Evolutionary conservation across 1,140 invertebrate species (phyloP), one percentile per base, ranked within the genome.

Genomic region (Asbolus verrucosus): DNA sequence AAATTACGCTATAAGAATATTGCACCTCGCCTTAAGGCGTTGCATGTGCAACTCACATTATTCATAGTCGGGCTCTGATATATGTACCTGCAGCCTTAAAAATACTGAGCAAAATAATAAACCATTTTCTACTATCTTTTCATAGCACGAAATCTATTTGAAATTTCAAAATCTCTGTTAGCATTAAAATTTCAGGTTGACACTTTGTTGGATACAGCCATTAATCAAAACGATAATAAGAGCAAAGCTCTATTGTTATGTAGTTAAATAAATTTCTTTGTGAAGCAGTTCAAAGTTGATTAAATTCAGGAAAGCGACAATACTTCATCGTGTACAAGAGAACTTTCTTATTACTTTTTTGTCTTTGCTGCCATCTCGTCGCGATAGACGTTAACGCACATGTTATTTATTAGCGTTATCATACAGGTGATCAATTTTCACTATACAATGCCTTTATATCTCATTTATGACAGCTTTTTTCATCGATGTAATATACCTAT

Each of bases 21-120:
- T 74, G 73, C 73, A 74, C 73, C 73, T 67, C 66, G 70, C 67
- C 67, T 69, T 69, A 54, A 71, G 63, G 65, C 70, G 46, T 74
- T 74, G 73, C 73, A 74, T 74, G 73, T 72, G 70, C 69, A 71
- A 46, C 62, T 63, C 62, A 66, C 73, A 74, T 74, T 74, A 74
- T 63, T 72, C 69, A 67, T 60, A 63, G 68, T 59, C 68, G 65
- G n/a, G 46, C 60, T 41, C 63, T 74, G 67, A 74, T 74, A 74
- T 74, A 74, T 61, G 70, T 43, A 61, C 70, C 70, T 74, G 73
- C 65, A 63, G 63, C 67, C 67, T 71, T 67, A 62, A 74, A 74
- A 72, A 74, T 74, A 74, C 71, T 74, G 69, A 74, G 71, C 69
- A 74, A 72, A 74, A 74, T 68, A 74, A 72, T 4, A 69, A 74